Percentiles rank a stretch among this genome's conserved stretches.
phyloP scores from a whole-genome alignment of 64 coral and sea anemone species.

The Hydrozoanthus tunicans region DNA sequence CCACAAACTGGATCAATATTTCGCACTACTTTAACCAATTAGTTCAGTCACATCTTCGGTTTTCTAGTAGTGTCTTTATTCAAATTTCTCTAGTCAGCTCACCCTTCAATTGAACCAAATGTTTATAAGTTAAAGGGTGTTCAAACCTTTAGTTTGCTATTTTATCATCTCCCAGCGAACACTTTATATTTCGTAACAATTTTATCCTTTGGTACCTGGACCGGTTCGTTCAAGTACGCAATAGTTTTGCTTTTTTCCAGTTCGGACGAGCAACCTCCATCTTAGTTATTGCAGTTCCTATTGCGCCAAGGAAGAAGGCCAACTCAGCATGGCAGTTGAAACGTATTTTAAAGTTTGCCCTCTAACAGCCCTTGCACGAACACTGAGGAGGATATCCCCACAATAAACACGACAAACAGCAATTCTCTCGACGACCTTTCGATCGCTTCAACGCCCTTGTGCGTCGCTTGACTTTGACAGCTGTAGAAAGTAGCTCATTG shows the following conservation, averaged over 20 bases:
- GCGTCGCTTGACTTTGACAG: neutral
- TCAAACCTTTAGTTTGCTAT: neutral
- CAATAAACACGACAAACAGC: slow-evolving; percentile 35
- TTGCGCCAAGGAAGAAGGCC: no score
- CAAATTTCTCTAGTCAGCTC: neutral
- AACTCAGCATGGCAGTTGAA: neutral
- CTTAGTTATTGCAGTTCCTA: neutral
- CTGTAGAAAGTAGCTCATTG: neutral
- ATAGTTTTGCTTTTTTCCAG: neutral
- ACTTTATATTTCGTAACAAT: neutral
- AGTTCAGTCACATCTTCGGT: neutral
- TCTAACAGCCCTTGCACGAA: slow-evolving; percentile 21
- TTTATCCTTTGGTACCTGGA: neutral
- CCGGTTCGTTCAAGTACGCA: neutral
- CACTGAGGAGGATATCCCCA: slow-evolving; percentile 54
- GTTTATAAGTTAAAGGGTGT: neutral
- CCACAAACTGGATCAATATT: neutral
- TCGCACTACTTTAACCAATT: neutral
- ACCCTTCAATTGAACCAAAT: neutral
- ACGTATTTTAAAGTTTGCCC: neutral
- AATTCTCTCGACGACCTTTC: neutral
- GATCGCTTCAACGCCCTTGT: neutral
- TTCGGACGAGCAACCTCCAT: neutral
- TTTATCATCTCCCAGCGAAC: neutral
- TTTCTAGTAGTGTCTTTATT: neutral